Evolutionary conservation across 2,797 vertebrate species (phyloP), one percentile per base, ranked within the genome.

Genomic region (Xenopus petersii): DNA sequence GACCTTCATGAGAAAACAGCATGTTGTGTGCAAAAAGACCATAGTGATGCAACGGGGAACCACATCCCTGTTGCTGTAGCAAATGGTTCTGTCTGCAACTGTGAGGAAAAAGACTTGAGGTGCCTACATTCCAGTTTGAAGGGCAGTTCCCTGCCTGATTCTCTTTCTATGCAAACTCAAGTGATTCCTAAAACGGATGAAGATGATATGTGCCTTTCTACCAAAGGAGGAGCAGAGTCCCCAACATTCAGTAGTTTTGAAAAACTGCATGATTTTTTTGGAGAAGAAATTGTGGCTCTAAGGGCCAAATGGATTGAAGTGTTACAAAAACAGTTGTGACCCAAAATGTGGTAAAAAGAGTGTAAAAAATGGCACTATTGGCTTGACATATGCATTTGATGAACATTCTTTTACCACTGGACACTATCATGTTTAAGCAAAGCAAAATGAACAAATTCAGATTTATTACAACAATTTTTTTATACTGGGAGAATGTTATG

Each of bases 251-350:
- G 82, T 36, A 84, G 91, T 81, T 99, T 99, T 74, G 87, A 90
- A 66, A 93, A 84, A 72, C 93, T 99, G 21, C 96, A 99, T 0
- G 88, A 94, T 79, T 89, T 86, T 85, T 98, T 95, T 0, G 93
- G 97, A 12, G 85, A 61, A 70, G 96, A 98, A 83, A 91, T 98
- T 73, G 84, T 89, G 9, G 90, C 87, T 2, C 86, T 98, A 74
- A 83, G 92, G 73, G 79, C 63, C 42, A 89, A 91, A 79, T 98
- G 97, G 97, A 88, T 90, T 70, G 82, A 93, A 83, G 86, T 82
- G 81, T 62, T 65, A 1, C 75, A 36, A 16, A 71, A 1, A 63
- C 12, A 30, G 58, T 10, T 24, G 58, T 60, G 58, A 60, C 2
- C 5, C 81, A 68, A 17, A 85, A 81, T 47, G 6, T 26, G 30